These are phyloP conservation scores for Tetramorium simillimum DNA, from an alignment of 1,140 invertebrate genomes.

Conservation along the genomic window DNA sequence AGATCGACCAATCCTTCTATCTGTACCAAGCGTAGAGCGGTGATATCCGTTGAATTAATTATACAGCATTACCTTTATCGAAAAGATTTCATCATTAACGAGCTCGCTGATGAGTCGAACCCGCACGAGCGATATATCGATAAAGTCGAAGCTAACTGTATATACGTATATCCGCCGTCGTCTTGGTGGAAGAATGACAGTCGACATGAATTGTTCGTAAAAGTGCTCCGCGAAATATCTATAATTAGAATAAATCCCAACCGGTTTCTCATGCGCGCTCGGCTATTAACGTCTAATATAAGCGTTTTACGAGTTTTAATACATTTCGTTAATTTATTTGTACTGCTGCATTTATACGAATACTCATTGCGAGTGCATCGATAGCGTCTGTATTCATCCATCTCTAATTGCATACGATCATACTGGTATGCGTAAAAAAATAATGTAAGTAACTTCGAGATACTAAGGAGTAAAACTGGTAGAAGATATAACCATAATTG, in stretches of 20 bases:
- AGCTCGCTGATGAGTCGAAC: not conserved
- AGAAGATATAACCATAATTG: not conserved
- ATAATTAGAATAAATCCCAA: conserved; percentile 48
- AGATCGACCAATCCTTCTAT: not conserved
- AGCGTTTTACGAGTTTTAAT: conserved; percentile 19
- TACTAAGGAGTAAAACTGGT: not conserved
- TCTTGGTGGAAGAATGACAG: not conserved
- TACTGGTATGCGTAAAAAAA: not conserved
- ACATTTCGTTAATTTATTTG: conserved; percentile 30
- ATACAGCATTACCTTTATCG: conserved; percentile 32
- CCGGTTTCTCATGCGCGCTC: not conserved
- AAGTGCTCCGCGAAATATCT: not conserved
- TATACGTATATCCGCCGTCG: not conserved
- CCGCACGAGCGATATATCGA: not conserved
- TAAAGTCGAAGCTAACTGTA: conserved; percentile 32
- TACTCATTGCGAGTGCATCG: not conserved
- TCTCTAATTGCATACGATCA: not conserved
- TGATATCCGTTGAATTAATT: conserved; percentile 55
- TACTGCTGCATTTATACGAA: not conserved
- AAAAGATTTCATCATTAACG: conserved; percentile 42
- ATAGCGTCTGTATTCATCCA: not conserved
- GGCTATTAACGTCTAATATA: conserved; percentile 32
- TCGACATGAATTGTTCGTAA: conserved; percentile 4
- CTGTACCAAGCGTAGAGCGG: not conserved
- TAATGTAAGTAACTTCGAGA: not conserved